A percentile compares a stretch with the other conserved stretches of the same genome.
Conservation (phyloP, 2,113 vertebrate species). For the Crotalus tigris region DNA sequence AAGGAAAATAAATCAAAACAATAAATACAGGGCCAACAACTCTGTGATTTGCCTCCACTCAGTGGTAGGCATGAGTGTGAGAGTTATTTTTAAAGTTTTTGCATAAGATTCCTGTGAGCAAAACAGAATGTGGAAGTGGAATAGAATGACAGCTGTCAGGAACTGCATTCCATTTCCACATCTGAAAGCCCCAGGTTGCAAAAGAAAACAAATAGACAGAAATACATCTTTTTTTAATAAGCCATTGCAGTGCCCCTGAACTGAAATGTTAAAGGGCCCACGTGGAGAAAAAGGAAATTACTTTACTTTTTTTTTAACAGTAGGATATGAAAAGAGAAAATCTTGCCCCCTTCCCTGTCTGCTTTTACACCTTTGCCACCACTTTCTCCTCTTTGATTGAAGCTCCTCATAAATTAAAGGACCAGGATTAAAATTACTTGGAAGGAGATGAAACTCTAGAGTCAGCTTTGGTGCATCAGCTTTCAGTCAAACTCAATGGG, state of each 20-base stretch:
- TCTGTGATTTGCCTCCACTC: conserved; percentile 42
- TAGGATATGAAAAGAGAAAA: conserved; percentile 12
- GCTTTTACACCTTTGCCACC: conserved; percentile 15
- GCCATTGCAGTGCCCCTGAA: conserved; percentile 31
- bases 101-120: conserved; percentile 31
- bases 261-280: conserved; percentile 8
- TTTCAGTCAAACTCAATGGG: conserved; percentile 5
- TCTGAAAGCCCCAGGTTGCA: conserved; percentile 36
- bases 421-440: conserved; percentile 8
- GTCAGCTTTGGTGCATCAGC: conserved; percentile 11
- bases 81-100: conserved; percentile 39
- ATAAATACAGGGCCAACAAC: conserved; percentile 30
- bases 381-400: conserved; percentile 23
- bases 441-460: conserved; percentile 31
- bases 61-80: conserved; percentile 37
- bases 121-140: conserved; percentile 33
- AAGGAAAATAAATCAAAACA: not conserved
- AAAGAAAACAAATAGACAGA: conserved; percentile 54
- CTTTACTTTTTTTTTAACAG: not conserved
- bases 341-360: conserved; percentile 12
- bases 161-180: conserved; percentile 42
- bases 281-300: conserved; percentile 11
- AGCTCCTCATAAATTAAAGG: conserved; percentile 17
- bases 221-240: conserved; percentile 57
- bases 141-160: conserved; percentile 18